A percentile compares a stretch with the other conserved stretches of the same genome.
phyloP scores from a whole-genome alignment of 35 echinoderm and acorn worm genomes.

The Strongylocentrotus purpuratus region DNA sequence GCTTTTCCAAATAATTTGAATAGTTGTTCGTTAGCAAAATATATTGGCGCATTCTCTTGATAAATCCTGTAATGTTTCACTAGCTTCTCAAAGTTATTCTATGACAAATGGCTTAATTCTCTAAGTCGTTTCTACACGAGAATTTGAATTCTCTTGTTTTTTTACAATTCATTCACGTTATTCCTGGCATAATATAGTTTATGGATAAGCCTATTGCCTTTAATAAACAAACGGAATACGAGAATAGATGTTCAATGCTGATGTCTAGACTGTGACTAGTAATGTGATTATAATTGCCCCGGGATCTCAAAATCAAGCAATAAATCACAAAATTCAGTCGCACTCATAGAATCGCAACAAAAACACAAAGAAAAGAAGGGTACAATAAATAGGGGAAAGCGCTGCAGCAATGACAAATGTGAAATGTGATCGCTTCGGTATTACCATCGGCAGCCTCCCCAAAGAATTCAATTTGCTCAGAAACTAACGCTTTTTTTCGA shows the following conservation, averaged over 20 bases:
- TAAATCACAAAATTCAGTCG: background rate
- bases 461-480: slow-evolving; percentile 18
- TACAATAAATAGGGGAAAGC: background rate
- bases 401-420: background rate
- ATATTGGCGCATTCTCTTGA: no score
- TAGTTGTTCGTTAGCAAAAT: no score
- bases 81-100: no score
- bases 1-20: no score
- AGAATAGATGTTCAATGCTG: background rate
- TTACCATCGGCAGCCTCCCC: background rate
- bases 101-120: no score
- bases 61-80: no score
- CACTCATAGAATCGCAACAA: background rate
- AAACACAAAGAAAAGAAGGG: background rate
- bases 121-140: no score
- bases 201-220: background rate
- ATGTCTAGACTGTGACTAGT: background rate
- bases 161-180: no score
- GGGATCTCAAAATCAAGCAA: background rate
- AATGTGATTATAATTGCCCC: background rate
- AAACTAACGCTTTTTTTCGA: background rate
- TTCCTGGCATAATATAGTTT: no score
- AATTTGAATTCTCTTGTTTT: no score
- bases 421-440: background rate
- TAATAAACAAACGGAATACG: background rate